Conservation (phyloP, 2,113 vertebrate genomes). For the Labrus mixtus region DNA sequence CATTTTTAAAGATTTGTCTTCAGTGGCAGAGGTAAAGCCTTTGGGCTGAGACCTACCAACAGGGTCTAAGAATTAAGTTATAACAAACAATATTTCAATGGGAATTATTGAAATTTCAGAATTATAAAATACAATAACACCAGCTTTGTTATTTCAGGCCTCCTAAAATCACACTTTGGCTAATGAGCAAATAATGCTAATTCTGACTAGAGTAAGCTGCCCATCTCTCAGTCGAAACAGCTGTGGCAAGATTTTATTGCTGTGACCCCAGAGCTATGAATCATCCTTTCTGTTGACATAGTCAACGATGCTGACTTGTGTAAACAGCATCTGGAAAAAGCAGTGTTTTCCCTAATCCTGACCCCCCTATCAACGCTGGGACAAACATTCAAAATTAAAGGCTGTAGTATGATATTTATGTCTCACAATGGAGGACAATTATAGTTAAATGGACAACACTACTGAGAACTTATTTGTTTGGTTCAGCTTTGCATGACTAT, state of each 20-base stretch:
- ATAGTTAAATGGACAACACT: slow-evolving; percentile 21
- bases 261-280: neutral
- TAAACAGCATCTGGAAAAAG: slow-evolving; percentile 1
- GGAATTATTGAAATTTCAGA: too few relatives aligned
- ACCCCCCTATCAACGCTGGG: neutral
- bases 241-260: neutral
- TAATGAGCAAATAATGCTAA: neutral
- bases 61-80: too few relatives aligned
- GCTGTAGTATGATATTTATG: neutral
- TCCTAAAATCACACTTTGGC: neutral
- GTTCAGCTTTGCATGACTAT: neutral
- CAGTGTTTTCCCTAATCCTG: neutral
- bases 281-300: neutral
- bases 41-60: neutral
- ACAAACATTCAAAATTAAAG: neutral
- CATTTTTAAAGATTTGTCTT: neutral
- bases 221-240: neutral
- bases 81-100: too few relatives aligned
- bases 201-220: neutral
- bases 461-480: neutral
- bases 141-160: neutral
- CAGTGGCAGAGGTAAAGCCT: neutral
- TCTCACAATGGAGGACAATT: neutral
- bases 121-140: neutral
- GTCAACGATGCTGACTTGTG: slow-evolving; percentile 15